Evolutionary conservation across 2,113 vertebrate genomes (phyloP), one percentile per base, ranked within the genome.

Genomic region (Muntiacus muntjak): DNA sequence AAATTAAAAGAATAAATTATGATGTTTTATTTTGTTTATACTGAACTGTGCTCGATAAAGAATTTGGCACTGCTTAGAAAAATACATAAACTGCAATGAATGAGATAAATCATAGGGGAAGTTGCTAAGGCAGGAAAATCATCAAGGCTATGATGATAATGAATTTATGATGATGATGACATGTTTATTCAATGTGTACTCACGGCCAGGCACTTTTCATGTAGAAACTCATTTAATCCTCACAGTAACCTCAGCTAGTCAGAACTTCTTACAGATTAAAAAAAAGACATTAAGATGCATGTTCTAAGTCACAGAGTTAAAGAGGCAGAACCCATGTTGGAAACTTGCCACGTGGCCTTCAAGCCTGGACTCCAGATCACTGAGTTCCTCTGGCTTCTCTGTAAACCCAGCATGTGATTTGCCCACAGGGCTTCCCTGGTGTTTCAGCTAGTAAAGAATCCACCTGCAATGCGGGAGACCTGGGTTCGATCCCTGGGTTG

Each of bases 51-150:
- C 83, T 90, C 21, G 2, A 82, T 97, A 86, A 97, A 82, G 40
- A 93, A 67, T 60, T 87, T 96, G 57, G 79, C 45, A 64, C 55
- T 85, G 52, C 47, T 91, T 94, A 95, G 43, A 91, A 87, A 95
- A 96, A 33, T 43, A 26, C 19, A 64, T 64, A 86, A 67, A 86
- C 40, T 17, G 47, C 47, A 85, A 9, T 47, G 78, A 96, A 8
- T 74, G 83, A 86, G 55, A 40, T 92, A 93, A 95, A 23, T 74
- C 62, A 76, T 17, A 45, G 82, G 93, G 82, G 67, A 89, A 89
- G 52, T 21, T 40, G 5, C 25, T 60, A 74, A 25, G 36, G 7
- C 3, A 91, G 62, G 16, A 87, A 40, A 58, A 54, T 94, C 28
- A 84, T 25, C 43, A 74, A 58, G 25, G 50, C 57, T 33, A 4